These are phyloP conservation scores for Pipistrellus nathusii DNA, from an alignment of 2,797 vertebrate species.

Conservation along the genomic window DNA sequence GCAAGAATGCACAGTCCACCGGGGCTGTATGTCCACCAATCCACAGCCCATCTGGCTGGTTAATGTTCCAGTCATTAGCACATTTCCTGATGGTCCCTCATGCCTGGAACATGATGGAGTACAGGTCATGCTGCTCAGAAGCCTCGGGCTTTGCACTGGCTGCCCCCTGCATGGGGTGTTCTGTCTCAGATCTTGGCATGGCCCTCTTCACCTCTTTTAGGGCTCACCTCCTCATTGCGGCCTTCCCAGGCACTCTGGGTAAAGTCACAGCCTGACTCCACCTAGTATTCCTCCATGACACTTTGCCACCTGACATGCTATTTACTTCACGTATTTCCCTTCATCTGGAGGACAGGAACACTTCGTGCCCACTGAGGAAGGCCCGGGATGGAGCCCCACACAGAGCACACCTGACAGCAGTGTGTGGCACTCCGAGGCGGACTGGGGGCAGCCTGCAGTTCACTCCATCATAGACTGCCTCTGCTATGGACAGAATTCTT, in stretches of 20 bases:
- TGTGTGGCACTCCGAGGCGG: neutral
- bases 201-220: neutral
- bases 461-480: fast-evolving
- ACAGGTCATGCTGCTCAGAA: neutral
- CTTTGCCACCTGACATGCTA: neutral
- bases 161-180: no score
- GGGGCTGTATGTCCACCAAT: fast-evolving
- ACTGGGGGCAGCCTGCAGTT: neutral
- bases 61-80: neutral
- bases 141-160: neutral
- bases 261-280: neutral
- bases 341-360: neutral
- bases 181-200: neutral
- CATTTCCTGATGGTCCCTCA: neutral
- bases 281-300: fast-evolving
- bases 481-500: neutral
- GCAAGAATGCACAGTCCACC: neutral
- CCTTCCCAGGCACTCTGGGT: neutral
- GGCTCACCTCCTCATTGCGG: neutral
- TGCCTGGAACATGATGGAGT: fast-evolving
- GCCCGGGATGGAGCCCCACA: neutral
- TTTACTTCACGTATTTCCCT: neutral
- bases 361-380: fast-evolving
- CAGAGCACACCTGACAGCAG: fast-evolving
- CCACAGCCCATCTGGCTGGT: neutral